phyloP scores from a whole-genome alignment of 37 sponge, comb jelly and placozoan genomes.

The Crambe crambe region DNA sequence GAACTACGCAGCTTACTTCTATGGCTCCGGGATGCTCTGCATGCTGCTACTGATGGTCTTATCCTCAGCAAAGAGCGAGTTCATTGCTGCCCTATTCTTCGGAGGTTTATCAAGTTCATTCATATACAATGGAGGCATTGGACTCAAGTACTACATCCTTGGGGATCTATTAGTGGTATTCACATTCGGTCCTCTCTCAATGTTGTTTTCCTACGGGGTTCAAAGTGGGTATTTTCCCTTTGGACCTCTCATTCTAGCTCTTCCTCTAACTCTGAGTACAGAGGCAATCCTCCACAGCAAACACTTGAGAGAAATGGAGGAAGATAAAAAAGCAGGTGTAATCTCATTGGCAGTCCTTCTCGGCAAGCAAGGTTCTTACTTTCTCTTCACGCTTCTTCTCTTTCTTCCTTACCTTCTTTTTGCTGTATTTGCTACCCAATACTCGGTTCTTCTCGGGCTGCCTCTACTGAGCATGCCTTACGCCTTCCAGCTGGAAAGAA shows the following conservation, averaged over 20 bases:
- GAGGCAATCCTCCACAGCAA: conserved; percentile 89
- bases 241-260: conserved; percentile 64
- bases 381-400: conserved; percentile 72
- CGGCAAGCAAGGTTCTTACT: conserved; percentile 72
- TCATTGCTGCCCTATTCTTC: conserved; percentile 77
- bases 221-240: conserved; percentile 61
- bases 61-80: conserved; percentile 60
- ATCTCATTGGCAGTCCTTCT: conserved; percentile 73
- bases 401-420: conserved; percentile 79
- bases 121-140: conserved; percentile 85
- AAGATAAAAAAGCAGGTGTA: conserved; percentile 48
- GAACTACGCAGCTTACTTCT: conserved; percentile 69
- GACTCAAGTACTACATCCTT: conserved; percentile 82
- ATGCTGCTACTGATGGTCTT: conserved; percentile 50
- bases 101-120: conserved; percentile 90
- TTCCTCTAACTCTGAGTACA: conserved; percentile 76
- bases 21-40: conserved; percentile 64
- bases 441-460: conserved; percentile 56
- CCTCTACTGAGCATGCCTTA: conserved; percentile 64
- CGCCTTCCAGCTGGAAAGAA: conserved; percentile 68
- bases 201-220: conserved; percentile 70
- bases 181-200: conserved; percentile 84
- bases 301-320: conserved; percentile 61
- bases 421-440: conserved; percentile 50
- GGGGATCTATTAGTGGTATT: conserved; percentile 82